phyloP scores from a whole-genome alignment of 2,113 vertebrate genomes.

The Nibea albiflora region DNA sequence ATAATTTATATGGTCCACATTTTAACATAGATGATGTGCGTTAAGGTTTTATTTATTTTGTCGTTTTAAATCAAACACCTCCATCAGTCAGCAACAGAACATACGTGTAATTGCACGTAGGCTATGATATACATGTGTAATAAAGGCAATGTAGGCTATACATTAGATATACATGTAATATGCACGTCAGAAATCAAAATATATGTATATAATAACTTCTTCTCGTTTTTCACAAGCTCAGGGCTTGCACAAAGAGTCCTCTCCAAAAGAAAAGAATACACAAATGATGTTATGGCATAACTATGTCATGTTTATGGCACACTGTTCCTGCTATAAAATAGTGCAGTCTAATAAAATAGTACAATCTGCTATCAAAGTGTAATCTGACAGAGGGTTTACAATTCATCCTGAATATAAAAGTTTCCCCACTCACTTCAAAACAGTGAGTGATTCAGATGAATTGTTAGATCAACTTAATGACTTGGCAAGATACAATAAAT shows the following conservation, averaged over 20 bases:
- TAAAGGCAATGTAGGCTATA: no score
- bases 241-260: neutral
- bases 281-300: neutral
- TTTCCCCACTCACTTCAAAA: conserved; percentile 10
- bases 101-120: neutral
- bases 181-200: no score
- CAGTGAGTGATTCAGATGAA: conserved; percentile 14
- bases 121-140: neutral
- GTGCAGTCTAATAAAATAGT: neutral
- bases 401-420: conserved; percentile 4
- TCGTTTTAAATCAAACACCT: neutral
- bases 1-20: neutral
- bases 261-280: conserved; percentile 2
- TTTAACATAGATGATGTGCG: neutral
- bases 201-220: neutral
- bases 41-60: neutral
- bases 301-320: neutral
- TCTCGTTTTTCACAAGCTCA: neutral
- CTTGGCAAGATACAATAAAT: neutral
- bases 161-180: no score
- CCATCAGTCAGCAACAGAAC: neutral
- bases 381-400: neutral
- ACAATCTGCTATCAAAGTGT: neutral
- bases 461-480: neutral
- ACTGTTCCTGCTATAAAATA: conserved; percentile 3